These are phyloP conservation scores for Clarias macrocephalus DNA, from an alignment of 2,113 vertebrate species.

Conservation along the genomic window DNA sequence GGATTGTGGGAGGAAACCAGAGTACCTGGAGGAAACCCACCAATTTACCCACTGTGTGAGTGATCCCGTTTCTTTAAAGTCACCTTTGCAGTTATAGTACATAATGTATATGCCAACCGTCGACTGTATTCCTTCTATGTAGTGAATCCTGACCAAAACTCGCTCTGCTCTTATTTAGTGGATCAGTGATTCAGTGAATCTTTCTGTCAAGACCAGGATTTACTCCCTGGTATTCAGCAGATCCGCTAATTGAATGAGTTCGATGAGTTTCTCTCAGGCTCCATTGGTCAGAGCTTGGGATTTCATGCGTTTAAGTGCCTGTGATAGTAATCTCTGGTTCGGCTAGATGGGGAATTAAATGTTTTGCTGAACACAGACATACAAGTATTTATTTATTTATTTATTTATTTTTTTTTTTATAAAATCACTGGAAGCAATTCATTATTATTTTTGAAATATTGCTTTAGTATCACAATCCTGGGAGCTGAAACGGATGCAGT, in stretches of 20 bases:
- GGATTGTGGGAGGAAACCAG: too few species aligned
- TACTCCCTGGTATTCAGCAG: not conserved
- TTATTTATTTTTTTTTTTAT: too few species aligned
- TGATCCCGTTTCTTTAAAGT: not conserved
- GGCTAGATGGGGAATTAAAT: not conserved
- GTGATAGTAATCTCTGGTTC: not conserved
- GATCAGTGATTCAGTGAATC: constrained; percentile 1
- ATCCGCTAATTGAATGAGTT: not conserved
- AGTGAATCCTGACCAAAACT: not conserved
- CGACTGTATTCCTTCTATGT: not conserved
- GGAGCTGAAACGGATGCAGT: too few species aligned
- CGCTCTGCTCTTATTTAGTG: constrained; percentile 1
- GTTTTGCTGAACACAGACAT: not conserved
- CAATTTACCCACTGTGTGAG: too few species aligned
- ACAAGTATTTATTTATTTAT: not conserved
- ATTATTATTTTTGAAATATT: not conserved
- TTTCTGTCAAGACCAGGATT: not conserved
- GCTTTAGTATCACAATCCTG: too few species aligned
- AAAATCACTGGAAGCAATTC: not conserved
- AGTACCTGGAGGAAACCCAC: too few species aligned
- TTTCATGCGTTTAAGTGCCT: not conserved
- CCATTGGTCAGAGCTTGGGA: not conserved
- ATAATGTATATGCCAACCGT: not conserved
- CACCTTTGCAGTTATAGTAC: not conserved
- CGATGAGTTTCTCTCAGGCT: constrained; percentile 7